phyloP scores from a whole-genome alignment of 2,113 vertebrate species.

The Perccottus glenii region DNA sequence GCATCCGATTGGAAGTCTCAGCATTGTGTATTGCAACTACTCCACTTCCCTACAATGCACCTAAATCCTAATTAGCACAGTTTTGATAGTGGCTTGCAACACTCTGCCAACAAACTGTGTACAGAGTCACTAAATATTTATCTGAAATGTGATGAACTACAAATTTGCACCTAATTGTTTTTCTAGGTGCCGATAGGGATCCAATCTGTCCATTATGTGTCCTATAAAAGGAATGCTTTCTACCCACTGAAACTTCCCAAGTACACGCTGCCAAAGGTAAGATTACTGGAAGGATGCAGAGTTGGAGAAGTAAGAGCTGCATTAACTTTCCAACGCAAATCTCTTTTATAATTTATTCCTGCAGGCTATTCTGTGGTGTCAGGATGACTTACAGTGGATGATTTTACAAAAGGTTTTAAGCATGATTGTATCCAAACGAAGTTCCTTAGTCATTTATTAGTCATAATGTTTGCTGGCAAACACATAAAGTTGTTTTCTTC shows the following conservation, averaged over 20 bases:
- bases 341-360: conserved; percentile 3
- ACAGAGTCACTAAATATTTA: conserved; percentile 16
- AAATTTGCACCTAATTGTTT: conserved; percentile 26
- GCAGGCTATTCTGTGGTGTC: conserved; percentile 12
- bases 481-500: conserved; percentile 28
- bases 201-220: conserved; percentile 90
- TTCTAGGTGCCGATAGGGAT: conserved; percentile 87
- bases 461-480: conserved; percentile 34
- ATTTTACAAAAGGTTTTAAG: conserved; percentile 30
- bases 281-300: conserved; percentile 4
- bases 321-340: conserved; percentile 18
- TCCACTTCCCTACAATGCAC: conserved; percentile 21
- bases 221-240: conserved; percentile 87
- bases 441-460: conserved; percentile 8
- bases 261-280: conserved; percentile 92
- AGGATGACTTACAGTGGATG: conserved; percentile 10
- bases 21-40: conserved; percentile 37
- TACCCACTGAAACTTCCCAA: conserved; percentile 92
- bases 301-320: conserved; percentile 12
- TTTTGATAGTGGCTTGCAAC: conserved; percentile 28
- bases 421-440: background rate
- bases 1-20: conserved; percentile 44
- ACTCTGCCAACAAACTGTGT: conserved; percentile 29
- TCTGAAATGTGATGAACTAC: conserved; percentile 12
- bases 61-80: conserved; percentile 39